Base-by-base conservation (phyloP, 1,140 invertebrate species). In the Psilanteris sp. region DNA sequence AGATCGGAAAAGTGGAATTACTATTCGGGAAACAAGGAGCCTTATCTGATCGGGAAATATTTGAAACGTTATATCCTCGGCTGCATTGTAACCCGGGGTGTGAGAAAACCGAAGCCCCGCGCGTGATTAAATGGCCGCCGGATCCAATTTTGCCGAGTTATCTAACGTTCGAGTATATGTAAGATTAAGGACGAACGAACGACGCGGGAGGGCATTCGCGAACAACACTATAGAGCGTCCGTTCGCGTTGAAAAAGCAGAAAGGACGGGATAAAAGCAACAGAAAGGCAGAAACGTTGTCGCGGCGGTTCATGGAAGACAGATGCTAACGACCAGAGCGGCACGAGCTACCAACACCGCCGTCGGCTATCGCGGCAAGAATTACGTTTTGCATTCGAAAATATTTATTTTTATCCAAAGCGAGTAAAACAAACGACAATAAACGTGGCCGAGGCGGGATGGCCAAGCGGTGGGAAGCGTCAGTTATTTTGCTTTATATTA, bases 321-420 rank as follows among this genome's bases (percentile, higher is more conserved):
- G 81, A 82, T 83, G 79, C 80, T 83, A 83, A 82, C 78, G 81
- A 84, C 75, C 78, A 77, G 59, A 68, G 78, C 52, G 75, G 61
- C 74, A 75, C 70, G 75, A 76, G 70, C 71, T 67, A 64, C 44
- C 24, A 75, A 66, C 34, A 39, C 34, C 9, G 22, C 13, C 14
- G 15, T 32, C 26, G 37, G 9, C 14, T 0, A 18, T 22, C n/a
- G 50, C 26, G 16, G 24, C 10, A 27, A 32, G 26, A 55, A 54
- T 54, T 54, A 39, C 34, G 14, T 54, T 59, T 50, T 64, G 16
- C 34, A 29, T 62, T 62, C 14, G n/a, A 39, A 50, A 50, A 31
- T 50, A 18, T 34, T 50, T 50, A 46, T 16, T 29, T 6, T 4
- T 2, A 10, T 8, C 14, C 5, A 22, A 11, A 39, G n/a, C 1